These are phyloP conservation scores for Chionoecetes opilio DNA, from an alignment of 1,140 invertebrate species.

Conservation along the genomic window DNA sequence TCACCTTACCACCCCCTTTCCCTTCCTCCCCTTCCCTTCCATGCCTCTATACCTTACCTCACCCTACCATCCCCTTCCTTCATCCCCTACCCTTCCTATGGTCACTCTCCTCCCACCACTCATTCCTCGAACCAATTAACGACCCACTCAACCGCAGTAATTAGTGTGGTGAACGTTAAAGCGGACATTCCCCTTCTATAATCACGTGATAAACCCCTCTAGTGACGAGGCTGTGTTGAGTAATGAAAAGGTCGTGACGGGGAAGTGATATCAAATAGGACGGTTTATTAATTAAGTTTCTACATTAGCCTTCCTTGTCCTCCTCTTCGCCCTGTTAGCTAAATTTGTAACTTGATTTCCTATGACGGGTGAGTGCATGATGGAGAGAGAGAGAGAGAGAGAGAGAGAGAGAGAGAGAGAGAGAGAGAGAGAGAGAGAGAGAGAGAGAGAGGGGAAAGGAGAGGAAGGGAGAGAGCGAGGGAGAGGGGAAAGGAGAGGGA, in stretches of 20 bases:
- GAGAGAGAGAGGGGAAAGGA: constrained; percentile 28
- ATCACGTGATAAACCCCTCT: too few relatives aligned
- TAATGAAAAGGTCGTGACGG: too few relatives aligned
- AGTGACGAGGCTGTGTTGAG: too few relatives aligned
- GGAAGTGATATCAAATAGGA: too few relatives aligned
- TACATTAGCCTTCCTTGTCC: background rate
- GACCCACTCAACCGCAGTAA: background rate
- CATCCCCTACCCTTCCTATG: too few relatives aligned
- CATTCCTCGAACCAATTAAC: constrained; percentile 32
- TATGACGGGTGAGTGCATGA: constrained; percentile 21
- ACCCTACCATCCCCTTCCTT: background rate
- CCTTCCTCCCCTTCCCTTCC: background rate
- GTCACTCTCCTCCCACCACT: too few relatives aligned
- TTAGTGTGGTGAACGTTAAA: background rate
- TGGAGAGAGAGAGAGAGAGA: background rate
- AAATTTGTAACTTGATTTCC: background rate
- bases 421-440: background rate
- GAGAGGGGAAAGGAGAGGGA: background rate
- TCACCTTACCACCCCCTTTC: background rate
- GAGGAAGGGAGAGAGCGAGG: background rate
- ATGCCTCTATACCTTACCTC: background rate
- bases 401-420: constrained; percentile 1
- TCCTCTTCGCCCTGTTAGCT: background rate
- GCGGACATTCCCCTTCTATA: background rate
- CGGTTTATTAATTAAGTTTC: too few relatives aligned